Conservation (phyloP, 1,140 invertebrate genomes). For the Brevipalpus yothersi region DNA sequence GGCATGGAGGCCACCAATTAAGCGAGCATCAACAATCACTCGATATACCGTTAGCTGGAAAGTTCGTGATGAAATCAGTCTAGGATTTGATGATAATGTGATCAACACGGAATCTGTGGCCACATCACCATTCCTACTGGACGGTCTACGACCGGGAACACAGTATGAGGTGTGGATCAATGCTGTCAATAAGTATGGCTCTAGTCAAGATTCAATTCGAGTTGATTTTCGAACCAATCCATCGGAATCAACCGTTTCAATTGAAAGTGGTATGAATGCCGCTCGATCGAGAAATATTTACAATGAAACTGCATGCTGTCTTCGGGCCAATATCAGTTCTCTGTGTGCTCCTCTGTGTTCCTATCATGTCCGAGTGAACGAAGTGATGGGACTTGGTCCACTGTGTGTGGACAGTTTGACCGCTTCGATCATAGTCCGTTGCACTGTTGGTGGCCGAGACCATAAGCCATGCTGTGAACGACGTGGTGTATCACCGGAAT, state of each 20-base stretch:
- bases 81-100: conserved; percentile 16
- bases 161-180: conserved; percentile 52
- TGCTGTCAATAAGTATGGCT: conserved; percentile 47
- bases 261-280: neutral
- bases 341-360: conserved; percentile 52
- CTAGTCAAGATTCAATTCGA: conserved; percentile 40
- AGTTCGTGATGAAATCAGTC: conserved; percentile 22
- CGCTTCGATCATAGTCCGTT: conserved; percentile 25
- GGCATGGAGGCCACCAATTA: conserved; percentile 40
- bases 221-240: conserved; percentile 35
- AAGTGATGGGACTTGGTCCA: conserved; percentile 29
- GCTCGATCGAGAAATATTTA: neutral
- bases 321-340: conserved; percentile 35
- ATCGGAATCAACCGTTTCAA: neutral
- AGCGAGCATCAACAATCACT: conserved; percentile 38
- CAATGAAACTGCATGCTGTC: conserved; percentile 50
- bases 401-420: conserved; percentile 30
- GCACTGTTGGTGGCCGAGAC: conserved; percentile 43
- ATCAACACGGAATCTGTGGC: conserved; percentile 10
- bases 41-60: conserved; percentile 42
- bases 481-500: conserved; percentile 40
- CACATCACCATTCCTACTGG: conserved; percentile 39
- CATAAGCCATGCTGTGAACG: conserved; percentile 39
- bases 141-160: conserved; percentile 38
- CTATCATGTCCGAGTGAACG: conserved; percentile 40